Evolutionary conservation across 2,113 vertebrate genomes (phyloP).

Genomic region (Chloebia gouldiae): DNA sequence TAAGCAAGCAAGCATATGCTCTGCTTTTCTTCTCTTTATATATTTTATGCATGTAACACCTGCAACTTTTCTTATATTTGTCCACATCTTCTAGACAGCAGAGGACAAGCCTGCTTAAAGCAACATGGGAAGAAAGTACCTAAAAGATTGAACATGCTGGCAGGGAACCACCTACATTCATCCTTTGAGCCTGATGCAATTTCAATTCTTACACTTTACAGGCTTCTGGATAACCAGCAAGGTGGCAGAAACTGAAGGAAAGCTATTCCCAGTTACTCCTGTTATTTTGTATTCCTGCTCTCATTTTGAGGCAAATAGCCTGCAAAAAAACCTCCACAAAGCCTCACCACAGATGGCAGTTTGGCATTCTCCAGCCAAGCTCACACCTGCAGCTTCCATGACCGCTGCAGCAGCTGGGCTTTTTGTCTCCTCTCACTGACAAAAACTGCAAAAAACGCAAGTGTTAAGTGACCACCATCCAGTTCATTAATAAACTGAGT

Average conservation of each 20-base stretch:
- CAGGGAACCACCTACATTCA: neutral
- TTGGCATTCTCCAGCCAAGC: neutral
- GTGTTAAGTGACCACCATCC: neutral
- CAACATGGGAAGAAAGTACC: neutral
- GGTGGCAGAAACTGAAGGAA: neutral
- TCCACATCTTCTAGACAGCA: neutral
- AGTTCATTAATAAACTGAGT: neutral
- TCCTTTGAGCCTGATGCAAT: neutral
- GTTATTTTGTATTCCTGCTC: neutral
- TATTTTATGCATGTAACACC: neutral
- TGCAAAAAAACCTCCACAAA: neutral
- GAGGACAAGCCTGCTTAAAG: neutral
- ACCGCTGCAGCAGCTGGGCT: conserved; percentile 29
- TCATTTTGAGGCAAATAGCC: neutral
- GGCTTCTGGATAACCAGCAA: neutral
- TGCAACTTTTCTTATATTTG: neutral
- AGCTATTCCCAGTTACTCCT: neutral
- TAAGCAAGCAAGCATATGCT: neutral
- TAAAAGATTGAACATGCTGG: neutral
- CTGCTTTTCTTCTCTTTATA: neutral
- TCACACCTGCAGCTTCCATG: conserved; percentile 21
- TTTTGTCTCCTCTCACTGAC: neutral
- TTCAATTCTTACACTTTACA: neutral
- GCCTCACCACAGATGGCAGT: conserved; percentile 14
- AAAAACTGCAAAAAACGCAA: neutral